Percentiles rank a stretch among this genome's conserved stretches.
Evolutionary conservation across 2,797 vertebrate species (phyloP).

Genomic region (Bucorvus abyssinicus): DNA sequence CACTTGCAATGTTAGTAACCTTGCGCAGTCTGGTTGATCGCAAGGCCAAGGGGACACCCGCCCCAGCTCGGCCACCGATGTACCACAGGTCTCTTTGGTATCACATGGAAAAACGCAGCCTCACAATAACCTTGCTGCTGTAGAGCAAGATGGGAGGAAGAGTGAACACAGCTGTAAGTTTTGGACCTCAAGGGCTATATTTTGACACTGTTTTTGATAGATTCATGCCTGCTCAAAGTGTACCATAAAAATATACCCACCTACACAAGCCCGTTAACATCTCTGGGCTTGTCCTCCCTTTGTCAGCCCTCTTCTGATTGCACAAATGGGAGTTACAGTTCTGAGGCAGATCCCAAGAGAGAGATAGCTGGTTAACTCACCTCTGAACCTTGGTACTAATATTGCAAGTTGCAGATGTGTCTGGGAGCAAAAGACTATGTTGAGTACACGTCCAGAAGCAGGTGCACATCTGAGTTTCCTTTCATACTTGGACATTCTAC

Average conservation of each 20-base stretch:
- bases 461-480: not conserved
- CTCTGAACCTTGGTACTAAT: not conserved
- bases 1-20: not conserved
- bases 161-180: not conserved
- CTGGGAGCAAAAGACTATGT: not conserved
- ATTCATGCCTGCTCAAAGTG: not conserved
- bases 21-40: not conserved
- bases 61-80: rapidly evolving
- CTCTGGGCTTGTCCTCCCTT: not conserved
- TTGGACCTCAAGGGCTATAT: not conserved
- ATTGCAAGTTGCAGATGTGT: not conserved
- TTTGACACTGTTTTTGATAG: not conserved
- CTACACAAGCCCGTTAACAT: not conserved
- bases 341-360: not conserved
- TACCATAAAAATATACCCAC: not conserved
- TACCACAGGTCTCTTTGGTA: not conserved
- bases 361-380: not conserved
- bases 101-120: not conserved
- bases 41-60: not conserved
- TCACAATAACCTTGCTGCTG: rapidly evolving
- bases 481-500: not conserved
- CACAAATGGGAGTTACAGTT: not conserved
- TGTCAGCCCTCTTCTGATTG: not conserved
- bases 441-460: not conserved
- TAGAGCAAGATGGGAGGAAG: not conserved